Conservation (phyloP, 2,888 invertebrate genomes). For the Disparrhopalites patrizii region DNA sequence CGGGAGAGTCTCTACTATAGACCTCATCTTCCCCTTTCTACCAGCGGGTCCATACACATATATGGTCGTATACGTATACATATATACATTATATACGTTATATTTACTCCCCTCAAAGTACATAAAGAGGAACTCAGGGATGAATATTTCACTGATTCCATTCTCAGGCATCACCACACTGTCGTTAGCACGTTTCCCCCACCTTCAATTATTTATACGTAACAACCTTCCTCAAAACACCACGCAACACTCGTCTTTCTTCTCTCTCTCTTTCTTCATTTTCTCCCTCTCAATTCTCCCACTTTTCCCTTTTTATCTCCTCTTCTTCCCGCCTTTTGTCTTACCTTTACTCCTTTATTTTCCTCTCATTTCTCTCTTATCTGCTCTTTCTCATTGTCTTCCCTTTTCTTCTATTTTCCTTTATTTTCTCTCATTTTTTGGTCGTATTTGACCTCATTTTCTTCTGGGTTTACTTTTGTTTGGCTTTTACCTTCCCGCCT, state of each 20-base stretch:
- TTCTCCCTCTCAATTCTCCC: background rate
- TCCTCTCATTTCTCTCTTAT: too few species aligned
- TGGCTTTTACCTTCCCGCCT: too few species aligned
- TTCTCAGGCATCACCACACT: slow-evolving; percentile 13
- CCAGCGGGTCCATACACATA: background rate
- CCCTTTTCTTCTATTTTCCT: too few species aligned
- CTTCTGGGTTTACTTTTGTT: too few species aligned
- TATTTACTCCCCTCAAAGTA: too few species aligned
- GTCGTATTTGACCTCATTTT: too few species aligned
- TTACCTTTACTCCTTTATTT: too few species aligned
- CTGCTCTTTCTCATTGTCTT: too few species aligned
- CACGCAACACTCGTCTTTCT: too few species aligned
- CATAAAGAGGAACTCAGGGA: too few species aligned
- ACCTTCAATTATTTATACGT: slow-evolving; percentile 41
- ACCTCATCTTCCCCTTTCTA: background rate
- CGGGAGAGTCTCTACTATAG: slow-evolving; percentile 20
- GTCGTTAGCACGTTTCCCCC: slow-evolving; percentile 41
- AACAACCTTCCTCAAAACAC: slow-evolving; percentile 12
- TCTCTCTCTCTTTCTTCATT: background rate
- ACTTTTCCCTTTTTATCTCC: background rate
- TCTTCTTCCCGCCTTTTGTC: background rate
- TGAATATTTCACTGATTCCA: slow-evolving; percentile 35
- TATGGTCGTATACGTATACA: background rate
- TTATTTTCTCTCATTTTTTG: too few species aligned
- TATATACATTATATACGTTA: background rate